A percentile compares a stretch with the other conserved stretches of the same genome.
phyloP scores from a whole-genome alignment of 1,140 invertebrate species.

The Drepana arcuata region DNA sequence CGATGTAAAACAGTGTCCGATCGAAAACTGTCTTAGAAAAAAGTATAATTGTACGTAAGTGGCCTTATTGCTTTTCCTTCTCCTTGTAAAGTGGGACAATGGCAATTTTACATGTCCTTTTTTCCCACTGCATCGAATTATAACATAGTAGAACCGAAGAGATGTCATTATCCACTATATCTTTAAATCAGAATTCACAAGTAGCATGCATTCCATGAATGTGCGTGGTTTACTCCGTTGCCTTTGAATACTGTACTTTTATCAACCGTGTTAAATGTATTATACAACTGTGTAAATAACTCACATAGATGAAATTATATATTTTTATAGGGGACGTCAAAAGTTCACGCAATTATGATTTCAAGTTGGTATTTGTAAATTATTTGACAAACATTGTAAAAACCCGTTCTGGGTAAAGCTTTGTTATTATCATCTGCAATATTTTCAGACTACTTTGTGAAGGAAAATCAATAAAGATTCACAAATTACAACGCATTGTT shows the following conservation, averaged over 20 bases:
- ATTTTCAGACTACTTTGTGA: conserved; percentile 34
- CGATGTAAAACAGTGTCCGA: conserved; percentile 14
- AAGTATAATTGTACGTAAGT: conserved; percentile 12
- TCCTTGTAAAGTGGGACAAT: conserved; percentile 1
- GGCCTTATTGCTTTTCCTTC: conserved; percentile 31
- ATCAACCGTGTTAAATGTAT: not conserved
- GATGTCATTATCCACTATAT: not conserved
- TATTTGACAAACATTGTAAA: no score
- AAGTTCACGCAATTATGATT: not conserved
- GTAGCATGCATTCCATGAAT: conserved; percentile 2
- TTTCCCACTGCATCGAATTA: conserved; percentile 1
- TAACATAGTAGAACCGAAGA: not conserved
- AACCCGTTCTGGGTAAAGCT: no score
- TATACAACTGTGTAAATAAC: not conserved
- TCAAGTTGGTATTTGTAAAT: conserved; percentile 7
- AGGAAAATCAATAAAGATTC: conserved; percentile 57
- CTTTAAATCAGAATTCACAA: not conserved
- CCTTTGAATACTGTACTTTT: no score
- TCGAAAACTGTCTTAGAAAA: conserved; percentile 14
- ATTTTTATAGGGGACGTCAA: no score
- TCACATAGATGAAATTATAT: no score
- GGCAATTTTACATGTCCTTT: not conserved
- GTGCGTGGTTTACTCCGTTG: not conserved
- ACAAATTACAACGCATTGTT: conserved; percentile 13
- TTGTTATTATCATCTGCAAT: conserved; percentile 25